Percentiles rank a stretch among this genome's conserved stretches.
Conservation (phyloP, 2,113 vertebrate genomes). For the Tricholaema leucomelas region DNA sequence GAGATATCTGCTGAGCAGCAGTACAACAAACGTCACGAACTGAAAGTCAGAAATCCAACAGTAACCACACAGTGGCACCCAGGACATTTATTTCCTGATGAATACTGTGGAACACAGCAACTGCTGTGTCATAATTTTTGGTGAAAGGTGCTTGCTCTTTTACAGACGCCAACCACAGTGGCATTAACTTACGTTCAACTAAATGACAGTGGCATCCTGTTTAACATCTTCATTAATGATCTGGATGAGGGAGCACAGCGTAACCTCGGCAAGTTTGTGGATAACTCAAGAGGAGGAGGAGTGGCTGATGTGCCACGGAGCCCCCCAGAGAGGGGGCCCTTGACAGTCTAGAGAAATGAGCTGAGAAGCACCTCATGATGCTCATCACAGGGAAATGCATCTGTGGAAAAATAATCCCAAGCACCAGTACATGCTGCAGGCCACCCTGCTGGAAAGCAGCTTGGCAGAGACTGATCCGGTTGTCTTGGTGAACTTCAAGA, state of each 20-base stretch:
- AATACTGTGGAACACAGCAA: neutral
- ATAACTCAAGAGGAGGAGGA: neutral
- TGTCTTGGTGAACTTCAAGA: neutral
- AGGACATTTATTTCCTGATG: neutral
- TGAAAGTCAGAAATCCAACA: neutral
- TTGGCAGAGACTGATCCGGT: neutral
- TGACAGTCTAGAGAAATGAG: neutral
- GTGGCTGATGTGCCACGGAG: neutral
- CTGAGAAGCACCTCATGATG: neutral
- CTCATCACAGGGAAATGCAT: neutral
- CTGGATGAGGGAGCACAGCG: neutral
- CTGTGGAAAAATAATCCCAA: neutral
- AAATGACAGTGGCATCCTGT: neutral
- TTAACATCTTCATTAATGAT: neutral
- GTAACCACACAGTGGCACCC: neutral
- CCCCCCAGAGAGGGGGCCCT: neutral
- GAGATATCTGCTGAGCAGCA: neutral
- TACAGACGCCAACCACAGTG: neutral
- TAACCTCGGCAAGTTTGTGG: neutral
- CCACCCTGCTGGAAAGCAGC: neutral
- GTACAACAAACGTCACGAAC: neutral
- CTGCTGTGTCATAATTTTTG: neutral
- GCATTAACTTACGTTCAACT: neutral
- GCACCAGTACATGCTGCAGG: neutral
- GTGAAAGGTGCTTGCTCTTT: neutral